Conservation (phyloP, 2,113 vertebrate species). For the Leptosomus discolor region DNA sequence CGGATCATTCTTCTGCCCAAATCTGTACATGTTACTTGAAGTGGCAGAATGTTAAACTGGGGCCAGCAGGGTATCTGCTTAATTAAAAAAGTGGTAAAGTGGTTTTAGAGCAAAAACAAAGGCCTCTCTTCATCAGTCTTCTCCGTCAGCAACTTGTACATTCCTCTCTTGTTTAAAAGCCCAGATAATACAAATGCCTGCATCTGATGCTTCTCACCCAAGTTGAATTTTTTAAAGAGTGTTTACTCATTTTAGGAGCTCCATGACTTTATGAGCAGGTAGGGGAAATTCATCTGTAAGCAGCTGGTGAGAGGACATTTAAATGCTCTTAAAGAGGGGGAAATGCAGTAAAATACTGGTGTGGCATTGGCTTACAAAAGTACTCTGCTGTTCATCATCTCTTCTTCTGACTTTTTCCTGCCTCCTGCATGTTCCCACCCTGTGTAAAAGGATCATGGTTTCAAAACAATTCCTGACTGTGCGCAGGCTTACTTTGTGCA, state of each 20-base stretch:
- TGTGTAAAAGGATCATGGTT: not conserved
- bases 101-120: slow-evolving; percentile 41
- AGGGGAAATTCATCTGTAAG: not conserved
- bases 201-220: not conserved
- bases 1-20: not conserved
- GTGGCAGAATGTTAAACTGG: not conserved
- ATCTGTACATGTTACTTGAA: fast-evolving
- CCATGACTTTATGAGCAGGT: not conserved
- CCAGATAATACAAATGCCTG: not conserved
- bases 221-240: not conserved
- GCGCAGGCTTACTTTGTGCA: not conserved
- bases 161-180: slow-evolving; percentile 6
- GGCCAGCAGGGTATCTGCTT: not conserved
- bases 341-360: not conserved
- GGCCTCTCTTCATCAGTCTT: not conserved
- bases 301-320: not conserved
- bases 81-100: not conserved
- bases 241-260: not conserved
- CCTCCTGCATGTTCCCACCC: not conserved
- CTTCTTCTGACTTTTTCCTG: not conserved
- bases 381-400: not conserved
- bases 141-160: not conserved
- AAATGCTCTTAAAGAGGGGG: not conserved
- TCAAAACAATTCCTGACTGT: not conserved
- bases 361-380: not conserved